Evolutionary conservation across 2,888 invertebrate species (phyloP), one percentile per base, ranked within the genome.

Genomic region (Eueremaeus valkanovi): DNA sequence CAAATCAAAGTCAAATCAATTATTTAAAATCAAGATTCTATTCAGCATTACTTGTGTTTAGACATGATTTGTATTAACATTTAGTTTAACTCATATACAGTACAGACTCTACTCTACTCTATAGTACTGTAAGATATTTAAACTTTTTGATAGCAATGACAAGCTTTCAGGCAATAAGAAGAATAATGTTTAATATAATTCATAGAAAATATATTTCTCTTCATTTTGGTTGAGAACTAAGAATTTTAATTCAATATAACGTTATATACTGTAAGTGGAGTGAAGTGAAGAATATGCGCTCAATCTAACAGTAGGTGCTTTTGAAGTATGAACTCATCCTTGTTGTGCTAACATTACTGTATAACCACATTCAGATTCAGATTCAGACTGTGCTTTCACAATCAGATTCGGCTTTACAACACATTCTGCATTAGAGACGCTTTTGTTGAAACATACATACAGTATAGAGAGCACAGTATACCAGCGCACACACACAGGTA

Each of bases 1-100:
- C 24, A 61, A 61, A 61, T 61, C 61, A 61, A 61, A 61, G 61
- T 61, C 61, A 33, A 61, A 61, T 61, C 61, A 61, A 61, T 61
- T 61, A 61, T 61, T 61, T 61, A 61, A 61, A 61, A 61, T 61
- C 29, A 61, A 61, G 24, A 24, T 29, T 31, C 61, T 31, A 61
- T 61, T 61, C 31, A 61, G 9, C 24, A 21, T 24, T 27, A 24
- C 13, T 16, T 55, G 24, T 55, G 55, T 55, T 27, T 55, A 55
- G 55, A 55, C 29, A 55, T 45, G 45, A 45, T 3, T 55, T 55
- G 55, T 55, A 55, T 55, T 55, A 24, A 55, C 55, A 27, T 55
- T 55, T 55, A 55, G 9, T 11, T 16, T 45, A 36, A n/a, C n/a
- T n/a, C n/a, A n/a, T n/a, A n/a, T n/a, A n/a, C n/a, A n/a, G n/a